A percentile compares a stretch with the other conserved stretches of the same genome.
These are phyloP conservation scores for Acrossocheilus fasciatus DNA, from an alignment of 2,797 vertebrate genomes.

Conservation along the genomic window DNA sequence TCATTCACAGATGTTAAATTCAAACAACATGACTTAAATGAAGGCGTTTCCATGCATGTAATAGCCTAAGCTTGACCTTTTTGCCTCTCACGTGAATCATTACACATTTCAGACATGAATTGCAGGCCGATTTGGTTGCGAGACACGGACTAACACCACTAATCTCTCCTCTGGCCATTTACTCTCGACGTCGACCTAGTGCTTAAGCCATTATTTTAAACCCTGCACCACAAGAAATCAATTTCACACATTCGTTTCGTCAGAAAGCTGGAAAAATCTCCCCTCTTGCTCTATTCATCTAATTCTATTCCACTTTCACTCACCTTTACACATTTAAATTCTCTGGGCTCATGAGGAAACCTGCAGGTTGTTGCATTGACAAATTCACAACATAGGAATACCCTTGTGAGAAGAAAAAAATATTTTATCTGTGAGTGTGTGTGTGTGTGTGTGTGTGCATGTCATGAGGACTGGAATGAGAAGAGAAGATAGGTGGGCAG, in stretches of 20 bases:
- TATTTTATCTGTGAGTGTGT: background rate
- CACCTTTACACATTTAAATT: background rate
- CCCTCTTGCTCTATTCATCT: slow-evolving; percentile 53
- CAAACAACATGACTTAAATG: slow-evolving; percentile 25
- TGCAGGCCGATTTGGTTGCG: slow-evolving; percentile 65
- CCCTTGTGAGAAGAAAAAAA: background rate
- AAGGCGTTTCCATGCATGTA: background rate
- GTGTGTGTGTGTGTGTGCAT: background rate
- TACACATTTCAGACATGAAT: slow-evolving; percentile 30
- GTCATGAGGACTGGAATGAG: background rate
- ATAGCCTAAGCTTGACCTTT: slow-evolving; percentile 8
- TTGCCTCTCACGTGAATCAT: background rate
- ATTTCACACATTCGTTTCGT: slow-evolving; percentile 61
- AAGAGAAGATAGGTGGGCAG: slow-evolving; percentile 11
- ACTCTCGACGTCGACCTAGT: slow-evolving; percentile 59
- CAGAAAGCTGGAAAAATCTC: slow-evolving; percentile 57
- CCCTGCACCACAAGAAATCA: slow-evolving; percentile 61
- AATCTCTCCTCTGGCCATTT: slow-evolving; percentile 69
- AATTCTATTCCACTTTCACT: background rate
- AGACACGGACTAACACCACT: slow-evolving; percentile 65
- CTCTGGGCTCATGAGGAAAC: slow-evolving; percentile 22
- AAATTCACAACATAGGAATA: slow-evolving; percentile 10
- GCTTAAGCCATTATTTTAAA: slow-evolving; percentile 65
- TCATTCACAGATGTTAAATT: slow-evolving; percentile 12
- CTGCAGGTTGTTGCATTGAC: slow-evolving; percentile 10